These are phyloP conservation scores for Xiphorhynchus erythropygius DNA, from an alignment of 2,797 vertebrate genomes.

Conservation along the genomic window DNA sequence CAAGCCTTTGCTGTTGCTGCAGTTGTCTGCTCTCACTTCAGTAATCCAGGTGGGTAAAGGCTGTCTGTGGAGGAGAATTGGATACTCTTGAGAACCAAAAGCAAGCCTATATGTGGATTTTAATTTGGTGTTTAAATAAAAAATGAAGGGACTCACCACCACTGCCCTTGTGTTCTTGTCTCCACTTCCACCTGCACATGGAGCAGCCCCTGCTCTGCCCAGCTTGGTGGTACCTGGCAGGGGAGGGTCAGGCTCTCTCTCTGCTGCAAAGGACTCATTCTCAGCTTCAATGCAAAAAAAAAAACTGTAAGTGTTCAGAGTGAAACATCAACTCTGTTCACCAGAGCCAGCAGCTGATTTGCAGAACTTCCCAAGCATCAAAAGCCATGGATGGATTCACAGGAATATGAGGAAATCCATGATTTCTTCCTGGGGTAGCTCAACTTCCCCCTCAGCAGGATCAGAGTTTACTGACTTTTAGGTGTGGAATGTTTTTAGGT, in stretches of 20 bases:
- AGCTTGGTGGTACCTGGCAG: not conserved
- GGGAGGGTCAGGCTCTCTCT: not conserved
- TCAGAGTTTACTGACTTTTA: not conserved
- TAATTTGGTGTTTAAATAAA: not conserved
- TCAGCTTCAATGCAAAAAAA: not conserved
- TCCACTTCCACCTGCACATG: fast-evolving
- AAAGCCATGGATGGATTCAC: not conserved
- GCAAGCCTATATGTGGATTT: not conserved
- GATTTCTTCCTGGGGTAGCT: not conserved
- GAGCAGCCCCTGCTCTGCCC: not conserved
- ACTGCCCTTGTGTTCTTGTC: not conserved
- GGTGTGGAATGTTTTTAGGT: not conserved
- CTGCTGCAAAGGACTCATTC: not conserved
- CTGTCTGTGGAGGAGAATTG: not conserved
- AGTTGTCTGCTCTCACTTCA: not conserved
- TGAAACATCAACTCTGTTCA: not conserved
- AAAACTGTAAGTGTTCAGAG: not conserved
- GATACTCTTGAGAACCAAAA: not conserved
- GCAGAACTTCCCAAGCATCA: not conserved
- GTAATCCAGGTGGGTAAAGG: not conserved
- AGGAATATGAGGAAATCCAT: not conserved
- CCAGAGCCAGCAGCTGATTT: not conserved
- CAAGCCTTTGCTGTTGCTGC: not conserved
- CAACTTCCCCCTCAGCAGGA: not conserved
- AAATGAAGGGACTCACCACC: not conserved